A percentile compares a stretch with the other conserved stretches of the same genome.
phyloP scores from a whole-genome alignment of 2,113 vertebrate genomes.

The Micromys minutus region DNA sequence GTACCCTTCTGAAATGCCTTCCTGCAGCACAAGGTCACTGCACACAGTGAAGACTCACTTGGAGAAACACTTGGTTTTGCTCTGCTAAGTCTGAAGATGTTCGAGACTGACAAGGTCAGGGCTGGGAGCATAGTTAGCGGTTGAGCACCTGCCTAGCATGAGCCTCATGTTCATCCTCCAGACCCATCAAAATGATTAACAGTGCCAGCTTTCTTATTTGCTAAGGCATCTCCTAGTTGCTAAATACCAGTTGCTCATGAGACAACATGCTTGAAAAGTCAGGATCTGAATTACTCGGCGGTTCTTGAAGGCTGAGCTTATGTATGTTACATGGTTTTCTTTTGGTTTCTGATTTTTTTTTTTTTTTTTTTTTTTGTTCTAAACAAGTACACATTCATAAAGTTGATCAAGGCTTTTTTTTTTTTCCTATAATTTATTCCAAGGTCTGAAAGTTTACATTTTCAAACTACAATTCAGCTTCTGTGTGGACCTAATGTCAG shows the following conservation, averaged over 20 bases:
- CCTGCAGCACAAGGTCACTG: not conserved
- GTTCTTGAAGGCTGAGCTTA: not conserved
- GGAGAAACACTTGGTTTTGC: not conserved
- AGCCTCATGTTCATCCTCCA: not conserved
- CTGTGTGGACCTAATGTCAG: constrained; percentile 9
- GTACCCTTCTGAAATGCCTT: not conserved
- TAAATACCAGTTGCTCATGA: not conserved
- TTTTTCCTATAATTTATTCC: not conserved
- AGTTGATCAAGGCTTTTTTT: not conserved
- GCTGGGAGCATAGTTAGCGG: not conserved
- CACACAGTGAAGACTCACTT: not conserved
- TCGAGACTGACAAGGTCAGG: not conserved
- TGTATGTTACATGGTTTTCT: not conserved
- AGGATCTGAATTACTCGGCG: not conserved
- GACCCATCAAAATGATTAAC: not conserved
- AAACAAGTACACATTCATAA: not conserved
- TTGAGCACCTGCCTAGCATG: not conserved
- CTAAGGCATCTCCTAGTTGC: not conserved
- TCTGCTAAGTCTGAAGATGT: not conserved
- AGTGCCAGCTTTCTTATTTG: not conserved
- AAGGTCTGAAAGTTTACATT: constrained; percentile 30
- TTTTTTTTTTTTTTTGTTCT: not conserved
- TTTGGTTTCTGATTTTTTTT: not conserved
- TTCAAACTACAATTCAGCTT: not conserved
- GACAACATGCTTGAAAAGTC: constrained; percentile 35